Evolutionary conservation across 1,140 invertebrate genomes (phyloP), one percentile per base, ranked within the genome.

Genomic region (Andrena cerasifolii): DNA sequence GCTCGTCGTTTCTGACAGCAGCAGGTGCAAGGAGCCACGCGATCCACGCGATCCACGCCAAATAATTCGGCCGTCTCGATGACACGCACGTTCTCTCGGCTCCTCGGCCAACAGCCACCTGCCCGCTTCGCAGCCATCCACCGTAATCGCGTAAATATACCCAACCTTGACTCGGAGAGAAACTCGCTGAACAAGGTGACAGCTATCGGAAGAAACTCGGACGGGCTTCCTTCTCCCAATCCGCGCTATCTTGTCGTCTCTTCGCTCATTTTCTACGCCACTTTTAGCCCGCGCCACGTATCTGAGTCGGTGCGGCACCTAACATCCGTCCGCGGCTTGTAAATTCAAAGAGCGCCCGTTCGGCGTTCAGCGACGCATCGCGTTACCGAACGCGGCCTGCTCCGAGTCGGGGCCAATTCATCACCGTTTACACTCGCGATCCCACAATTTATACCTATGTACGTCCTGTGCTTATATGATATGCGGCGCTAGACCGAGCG

Each of bases 51-150:
- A 84, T 74, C 58, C 67, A 62, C 74, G 58, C 76, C 66, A 68
- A 78, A 85, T 85, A 79, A 85, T 85, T 84, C 75, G 75, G 40
- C 66, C 56, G 73, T 40, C 62, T 76, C 74, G 71, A 82, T 85
- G 82, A 84, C 79, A 84, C 78, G 67, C 72, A 63, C 49, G 62
- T 31, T 21, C 8, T n/a, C 53, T 36, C 14, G 14, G 18, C 21
- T 33, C 18, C 31, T 26, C 26, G 18, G 58, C 10, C 36, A 8
- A 53, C 8, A 8, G 45, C 63, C 73, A 76, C 73, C 65, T 76
- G 73, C 28, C 58, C 28, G 51, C 10, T 43, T 36, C 21, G 3
- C 33, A 28, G 7, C 36, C 36, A 43, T 47, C 68, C 54, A 61
- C 54, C 40, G 56, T 45, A 24, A 72, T 49, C 54, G 47, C 10